A percentile compares a stretch with the other conserved stretches of the same genome.
phyloP scores from a whole-genome alignment of 2,797 vertebrate genomes.

The Cryptoblepharus egeriae region DNA sequence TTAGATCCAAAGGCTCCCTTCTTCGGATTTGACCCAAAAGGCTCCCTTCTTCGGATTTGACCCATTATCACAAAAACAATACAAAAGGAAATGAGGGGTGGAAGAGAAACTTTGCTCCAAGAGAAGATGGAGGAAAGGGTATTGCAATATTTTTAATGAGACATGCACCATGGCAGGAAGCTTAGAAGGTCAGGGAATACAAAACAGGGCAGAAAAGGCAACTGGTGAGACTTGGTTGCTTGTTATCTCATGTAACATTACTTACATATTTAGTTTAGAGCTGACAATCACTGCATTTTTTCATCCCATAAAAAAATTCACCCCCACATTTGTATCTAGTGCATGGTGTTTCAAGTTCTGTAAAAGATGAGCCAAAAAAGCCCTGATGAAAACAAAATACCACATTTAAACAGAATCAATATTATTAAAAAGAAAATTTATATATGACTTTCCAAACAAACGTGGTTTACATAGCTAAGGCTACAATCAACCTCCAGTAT shows the following conservation, averaged over 20 bases:
- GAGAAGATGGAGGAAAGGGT: neutral
- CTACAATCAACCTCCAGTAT: too few relatives aligned
- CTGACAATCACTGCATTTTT: neutral
- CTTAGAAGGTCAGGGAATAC: neutral
- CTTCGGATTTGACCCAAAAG: too few relatives aligned
- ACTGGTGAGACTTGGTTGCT: neutral
- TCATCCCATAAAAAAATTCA: neutral
- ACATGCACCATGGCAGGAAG: neutral
- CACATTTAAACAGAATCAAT: neutral
- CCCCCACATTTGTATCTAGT: neutral
- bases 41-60: too few relatives aligned
- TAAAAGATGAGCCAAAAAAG: neutral
- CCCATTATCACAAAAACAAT: neutral
- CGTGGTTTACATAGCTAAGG: too few relatives aligned
- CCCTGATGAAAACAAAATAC: neutral
- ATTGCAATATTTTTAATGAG: neutral
- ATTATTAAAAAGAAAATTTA: too few relatives aligned
- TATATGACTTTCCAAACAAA: too few relatives aligned
- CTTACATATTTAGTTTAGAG: neutral
- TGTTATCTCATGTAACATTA: neutral
- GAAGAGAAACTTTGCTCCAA: too few relatives aligned
- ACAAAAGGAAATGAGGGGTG: neutral
- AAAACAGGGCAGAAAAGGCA: neutral
- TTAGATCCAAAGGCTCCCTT: too few relatives aligned
- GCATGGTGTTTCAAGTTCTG: neutral